Percentiles rank a stretch among this genome's conserved stretches.
Conservation (phyloP, 1,140 invertebrate species). For the Dinoponera quadriceps region DNA sequence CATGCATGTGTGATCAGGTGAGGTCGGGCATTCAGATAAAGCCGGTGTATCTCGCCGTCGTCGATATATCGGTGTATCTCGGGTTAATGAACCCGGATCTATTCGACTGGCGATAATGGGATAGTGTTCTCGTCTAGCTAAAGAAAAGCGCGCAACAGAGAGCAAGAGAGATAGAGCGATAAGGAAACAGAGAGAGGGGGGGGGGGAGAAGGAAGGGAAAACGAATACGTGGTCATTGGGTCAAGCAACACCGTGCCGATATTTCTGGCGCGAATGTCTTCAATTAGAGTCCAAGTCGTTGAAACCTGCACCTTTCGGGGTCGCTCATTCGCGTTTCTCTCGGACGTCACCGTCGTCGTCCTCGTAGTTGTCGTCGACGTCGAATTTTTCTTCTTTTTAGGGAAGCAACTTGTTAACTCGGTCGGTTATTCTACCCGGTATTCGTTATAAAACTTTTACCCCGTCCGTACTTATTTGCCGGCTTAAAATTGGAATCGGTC, state of each 20-base stretch:
- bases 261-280: neutral
- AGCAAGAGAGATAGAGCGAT: neutral
- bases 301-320: neutral
- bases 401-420: slow-evolving; percentile 31
- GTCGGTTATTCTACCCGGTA: slow-evolving; percentile 12
- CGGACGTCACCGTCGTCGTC: no score
- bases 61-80: slow-evolving; percentile 53
- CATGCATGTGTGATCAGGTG: slow-evolving; percentile 45
- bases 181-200: neutral
- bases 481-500: slow-evolving; percentile 14
- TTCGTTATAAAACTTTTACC: slow-evolving; percentile 26
- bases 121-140: slow-evolving; percentile 45
- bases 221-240: neutral
- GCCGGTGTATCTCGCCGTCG: neutral
- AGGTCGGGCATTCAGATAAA: slow-evolving; percentile 38
- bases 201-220: neutral
- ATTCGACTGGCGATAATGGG: slow-evolving; percentile 49
- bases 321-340: neutral
- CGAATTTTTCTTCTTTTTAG: slow-evolving; percentile 16
- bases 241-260: neutral
- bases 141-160: neutral
- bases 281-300: neutral
- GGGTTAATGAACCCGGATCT: slow-evolving; percentile 49
- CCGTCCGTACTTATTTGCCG: neutral
- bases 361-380: no score